Percentiles rank a stretch among this genome's conserved stretches.
Evolutionary conservation across 2,113 vertebrate species (phyloP).

Genomic region (Salvator merianae): DNA sequence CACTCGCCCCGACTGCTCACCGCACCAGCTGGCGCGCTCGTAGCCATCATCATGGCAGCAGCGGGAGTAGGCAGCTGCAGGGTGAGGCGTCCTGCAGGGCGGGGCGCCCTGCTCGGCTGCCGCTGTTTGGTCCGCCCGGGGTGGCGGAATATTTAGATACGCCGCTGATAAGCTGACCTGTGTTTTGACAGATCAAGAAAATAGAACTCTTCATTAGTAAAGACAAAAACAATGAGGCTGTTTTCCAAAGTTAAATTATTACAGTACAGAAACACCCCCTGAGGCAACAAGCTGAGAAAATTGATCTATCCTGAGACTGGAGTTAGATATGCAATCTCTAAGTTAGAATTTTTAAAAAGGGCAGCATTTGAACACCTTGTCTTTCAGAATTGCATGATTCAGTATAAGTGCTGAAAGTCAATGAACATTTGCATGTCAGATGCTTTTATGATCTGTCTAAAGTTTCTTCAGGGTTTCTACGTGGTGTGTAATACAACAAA

Average conservation of each 20-base stretch:
- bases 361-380: background rate
- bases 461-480: background rate
- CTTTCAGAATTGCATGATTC: background rate
- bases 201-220: background rate
- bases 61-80: no score
- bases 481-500: background rate
- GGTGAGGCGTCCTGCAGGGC: no score
- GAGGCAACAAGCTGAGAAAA: background rate
- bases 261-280: background rate
- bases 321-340: background rate
- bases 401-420: background rate
- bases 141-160: no score
- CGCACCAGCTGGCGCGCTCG: no score
- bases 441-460: background rate
- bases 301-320: background rate
- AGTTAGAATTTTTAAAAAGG: background rate
- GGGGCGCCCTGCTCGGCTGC: no score
- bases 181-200: no score
- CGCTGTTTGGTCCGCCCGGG: no score
- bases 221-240: background rate
- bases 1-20: no score
- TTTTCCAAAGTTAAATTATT: background rate
- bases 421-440: background rate
- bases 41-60: no score
- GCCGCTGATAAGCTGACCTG: no score